Base-by-base conservation (phyloP, 2,888 invertebrate genomes). In the Aleiodes testaceus region DNA sequence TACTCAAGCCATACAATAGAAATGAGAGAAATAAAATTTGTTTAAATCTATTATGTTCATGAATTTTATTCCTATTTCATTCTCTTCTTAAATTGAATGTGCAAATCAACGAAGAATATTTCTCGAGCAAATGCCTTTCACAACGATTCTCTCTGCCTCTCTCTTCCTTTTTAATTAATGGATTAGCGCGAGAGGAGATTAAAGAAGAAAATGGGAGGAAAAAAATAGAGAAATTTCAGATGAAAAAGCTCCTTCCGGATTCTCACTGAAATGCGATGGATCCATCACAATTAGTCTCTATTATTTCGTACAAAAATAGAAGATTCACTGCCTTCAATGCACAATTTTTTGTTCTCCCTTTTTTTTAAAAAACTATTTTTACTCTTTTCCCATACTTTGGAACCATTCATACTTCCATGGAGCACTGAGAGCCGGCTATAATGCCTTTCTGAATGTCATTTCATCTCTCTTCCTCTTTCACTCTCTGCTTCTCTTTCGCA, bases 231-330 rank as follows among this genome's bases (percentile, higher is more conserved):
- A 49, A 22, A 45, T 18, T 65, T 36, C 16, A 52, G n/a, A 66
- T 30, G n/a, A 52, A 36, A 52, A 30, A 66, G 26, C 42, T 7
- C 30, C 55, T 55, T 55, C 30, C 55, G 55, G 55, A 55, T 55
- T 55, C 22, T 18, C 55, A 55, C 26, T 18, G 53, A 44, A 52
- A 22, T 55, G 67, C 69, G 72, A 65, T 65, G 72, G 74, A 81
- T 82, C 79, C 76, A 75, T 81, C 79, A 79, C 79, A 80, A 82
- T 82, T 81, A 82, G 74, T 68, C 64, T 53, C 63, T 67, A 72
- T 82, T 79, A 79, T 79, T 79, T 77, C 72, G 73, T 67, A 55
- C 72, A 71, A 77, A 76, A 49, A 63, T 44, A 42, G 73, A 69
- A 72, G 75, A 74, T 73, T 72, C 73, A 70, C 45, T 14, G 52